Conservation (phyloP, 2,113 vertebrate species). For the Esox niger region DNA sequence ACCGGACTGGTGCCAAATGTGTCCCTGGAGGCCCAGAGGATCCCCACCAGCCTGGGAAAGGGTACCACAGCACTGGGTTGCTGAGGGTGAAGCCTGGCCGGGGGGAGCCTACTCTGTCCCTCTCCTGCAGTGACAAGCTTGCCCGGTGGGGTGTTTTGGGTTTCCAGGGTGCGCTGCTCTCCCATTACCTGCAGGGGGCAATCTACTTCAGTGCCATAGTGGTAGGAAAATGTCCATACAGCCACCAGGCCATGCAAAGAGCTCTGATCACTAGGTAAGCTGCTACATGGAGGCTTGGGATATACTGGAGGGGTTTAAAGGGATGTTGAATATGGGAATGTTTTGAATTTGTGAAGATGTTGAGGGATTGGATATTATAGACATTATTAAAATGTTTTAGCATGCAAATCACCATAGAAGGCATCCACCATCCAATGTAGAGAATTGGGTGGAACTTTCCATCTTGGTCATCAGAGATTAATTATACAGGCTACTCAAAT, state of each 20-base stretch:
- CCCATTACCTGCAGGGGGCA: slow-evolving; percentile 75
- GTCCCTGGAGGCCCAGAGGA: slow-evolving; percentile 78
- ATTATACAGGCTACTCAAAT: too few species aligned
- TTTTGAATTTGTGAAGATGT: too few species aligned
- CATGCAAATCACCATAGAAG: too few species aligned
- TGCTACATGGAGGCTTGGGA: background rate
- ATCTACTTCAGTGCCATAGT: slow-evolving; percentile 82
- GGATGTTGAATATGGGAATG: background rate
- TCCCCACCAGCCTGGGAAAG: slow-evolving; percentile 66
- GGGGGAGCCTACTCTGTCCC: slow-evolving; percentile 84
- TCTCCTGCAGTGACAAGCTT: slow-evolving; percentile 95
- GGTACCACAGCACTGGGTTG: slow-evolving; percentile 80
- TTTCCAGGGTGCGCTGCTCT: slow-evolving; percentile 1
- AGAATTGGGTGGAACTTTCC: too few species aligned
- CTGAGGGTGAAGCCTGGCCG: slow-evolving; percentile 91
- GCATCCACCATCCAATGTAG: too few species aligned
- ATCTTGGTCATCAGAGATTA: too few species aligned
- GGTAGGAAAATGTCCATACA: slow-evolving; percentile 86
- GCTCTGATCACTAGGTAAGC: slow-evolving; percentile 79
- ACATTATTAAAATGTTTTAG: too few species aligned
- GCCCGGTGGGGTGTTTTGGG: slow-evolving; percentile 62
- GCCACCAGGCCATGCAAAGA: slow-evolving; percentile 77
- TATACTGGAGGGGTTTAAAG: background rate
- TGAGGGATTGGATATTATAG: too few species aligned
- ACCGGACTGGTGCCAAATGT: slow-evolving; percentile 88